Percentiles rank a stretch among this genome's conserved stretches.
Conservation (phyloP, 92 coral and sea anemone genomes). For the Porites divaricata region DNA sequence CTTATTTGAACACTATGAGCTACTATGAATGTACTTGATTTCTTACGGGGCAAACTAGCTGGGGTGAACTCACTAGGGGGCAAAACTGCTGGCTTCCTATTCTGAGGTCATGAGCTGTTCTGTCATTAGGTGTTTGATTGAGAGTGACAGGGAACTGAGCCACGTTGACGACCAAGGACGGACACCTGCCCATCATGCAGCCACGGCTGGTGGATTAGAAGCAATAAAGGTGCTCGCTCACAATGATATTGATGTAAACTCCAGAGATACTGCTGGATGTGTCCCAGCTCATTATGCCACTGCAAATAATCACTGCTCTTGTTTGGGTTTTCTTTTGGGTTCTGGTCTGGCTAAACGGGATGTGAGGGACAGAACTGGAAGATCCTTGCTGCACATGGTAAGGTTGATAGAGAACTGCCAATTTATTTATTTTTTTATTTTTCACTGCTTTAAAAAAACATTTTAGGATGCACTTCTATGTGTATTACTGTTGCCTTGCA, state of each 20-base stretch:
- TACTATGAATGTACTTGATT: too few relatives aligned
- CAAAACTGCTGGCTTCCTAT: neutral
- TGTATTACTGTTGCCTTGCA: neutral
- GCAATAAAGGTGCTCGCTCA: slow-evolving; percentile 86
- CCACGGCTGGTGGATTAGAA: slow-evolving; percentile 75
- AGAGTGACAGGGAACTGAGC: slow-evolving; percentile 74
- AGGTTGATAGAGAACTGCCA: neutral
- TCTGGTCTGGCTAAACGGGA: slow-evolving; percentile 79
- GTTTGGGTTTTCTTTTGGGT: slow-evolving; percentile 76
- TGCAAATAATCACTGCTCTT: slow-evolving; percentile 69
- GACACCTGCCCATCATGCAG: slow-evolving; percentile 91
- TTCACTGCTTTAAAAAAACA: too few relatives aligned
- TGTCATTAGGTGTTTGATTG: slow-evolving; percentile 73
- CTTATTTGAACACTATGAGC: too few relatives aligned
- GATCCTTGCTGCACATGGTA: slow-evolving; percentile 86
- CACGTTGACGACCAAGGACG: slow-evolving; percentile 81
- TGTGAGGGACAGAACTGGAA: slow-evolving; percentile 80
- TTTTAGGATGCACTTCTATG: too few relatives aligned
- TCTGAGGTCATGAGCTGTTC: neutral
- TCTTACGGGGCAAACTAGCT: too few relatives aligned
- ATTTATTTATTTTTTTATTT: neutral
- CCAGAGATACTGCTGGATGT: slow-evolving; percentile 80
- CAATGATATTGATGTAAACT: slow-evolving; percentile 83
- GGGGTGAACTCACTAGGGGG: too few relatives aligned
- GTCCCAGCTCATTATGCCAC: slow-evolving; percentile 90